phyloP scores from a whole-genome alignment of 2,113 vertebrate species.

The Charadrius vociferus region DNA sequence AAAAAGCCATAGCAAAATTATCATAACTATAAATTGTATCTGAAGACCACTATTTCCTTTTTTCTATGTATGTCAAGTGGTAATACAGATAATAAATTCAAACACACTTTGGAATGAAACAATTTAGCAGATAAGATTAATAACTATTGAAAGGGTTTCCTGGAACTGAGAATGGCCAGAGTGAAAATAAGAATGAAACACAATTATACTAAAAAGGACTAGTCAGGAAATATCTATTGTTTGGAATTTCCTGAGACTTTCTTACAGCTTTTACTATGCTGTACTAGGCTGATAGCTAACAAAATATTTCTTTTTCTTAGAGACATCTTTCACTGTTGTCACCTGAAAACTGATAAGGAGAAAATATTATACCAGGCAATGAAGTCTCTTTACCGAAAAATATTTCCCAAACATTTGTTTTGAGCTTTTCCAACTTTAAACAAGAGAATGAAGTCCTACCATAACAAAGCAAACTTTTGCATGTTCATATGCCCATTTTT shows the following conservation, averaged over 20 bases:
- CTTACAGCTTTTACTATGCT: background rate
- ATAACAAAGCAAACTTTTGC: background rate
- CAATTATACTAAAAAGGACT: background rate
- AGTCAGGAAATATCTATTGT: background rate
- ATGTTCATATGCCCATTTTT: background rate
- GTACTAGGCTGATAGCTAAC: background rate
- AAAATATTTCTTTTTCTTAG: background rate
- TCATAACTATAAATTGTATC: background rate
- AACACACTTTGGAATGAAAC: background rate
- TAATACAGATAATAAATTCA: background rate
- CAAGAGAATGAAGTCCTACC: background rate
- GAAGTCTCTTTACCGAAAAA: background rate
- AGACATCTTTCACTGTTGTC: background rate
- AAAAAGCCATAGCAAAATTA: constrained; percentile 1
- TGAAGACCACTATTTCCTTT: background rate
- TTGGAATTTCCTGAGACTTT: background rate
- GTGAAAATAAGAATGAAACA: background rate
- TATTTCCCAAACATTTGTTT: background rate
- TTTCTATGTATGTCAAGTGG: background rate
- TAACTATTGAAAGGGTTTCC: background rate
- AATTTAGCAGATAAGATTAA: background rate
- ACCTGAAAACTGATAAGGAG: background rate
- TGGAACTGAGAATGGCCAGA: background rate
- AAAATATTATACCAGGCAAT: background rate
- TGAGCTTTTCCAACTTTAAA: background rate